Percentiles rank a stretch among this genome's conserved stretches.
Conservation (phyloP, 2,888 invertebrate genomes). For the Alviniconcha strummeri region DNA sequence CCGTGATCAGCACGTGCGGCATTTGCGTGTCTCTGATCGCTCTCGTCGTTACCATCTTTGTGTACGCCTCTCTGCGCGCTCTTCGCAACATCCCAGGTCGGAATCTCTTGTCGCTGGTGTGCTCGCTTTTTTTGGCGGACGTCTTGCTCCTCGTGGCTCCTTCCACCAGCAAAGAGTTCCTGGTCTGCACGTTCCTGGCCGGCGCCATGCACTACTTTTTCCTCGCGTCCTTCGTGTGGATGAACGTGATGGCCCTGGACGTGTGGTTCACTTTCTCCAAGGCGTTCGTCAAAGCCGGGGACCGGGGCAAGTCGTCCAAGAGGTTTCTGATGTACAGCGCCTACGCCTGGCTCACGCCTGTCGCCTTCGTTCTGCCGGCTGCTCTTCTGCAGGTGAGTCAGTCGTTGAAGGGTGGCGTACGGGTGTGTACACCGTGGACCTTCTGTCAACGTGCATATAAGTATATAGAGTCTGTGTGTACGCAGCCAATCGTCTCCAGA, state of each 20-base stretch:
- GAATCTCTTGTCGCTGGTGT: constrained; percentile 76
- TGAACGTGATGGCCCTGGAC: constrained; percentile 78
- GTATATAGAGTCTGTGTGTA: background rate
- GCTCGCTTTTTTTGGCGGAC: constrained; percentile 75
- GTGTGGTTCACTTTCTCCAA: constrained; percentile 76
- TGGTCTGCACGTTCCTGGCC: constrained; percentile 65
- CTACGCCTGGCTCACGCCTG: constrained; percentile 73
- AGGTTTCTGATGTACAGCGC: constrained; percentile 60
- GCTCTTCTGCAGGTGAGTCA: constrained; percentile 26
- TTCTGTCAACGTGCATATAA: too few relatives aligned
- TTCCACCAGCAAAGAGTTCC: constrained; percentile 18
- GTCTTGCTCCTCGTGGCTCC: constrained; percentile 75
- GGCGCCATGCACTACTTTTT: constrained; percentile 76
- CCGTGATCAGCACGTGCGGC: constrained; percentile 78
- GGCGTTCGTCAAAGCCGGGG: constrained; percentile 42
- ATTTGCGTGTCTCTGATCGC: constrained; percentile 78
- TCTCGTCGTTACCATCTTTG: constrained; percentile 74
- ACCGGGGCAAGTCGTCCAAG: constrained; percentile 43
- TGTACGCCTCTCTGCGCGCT: constrained; percentile 74
- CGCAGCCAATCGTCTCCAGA: background rate
- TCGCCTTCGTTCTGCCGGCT: constrained; percentile 59
- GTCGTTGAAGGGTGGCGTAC: too few relatives aligned
- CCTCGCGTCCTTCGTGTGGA: constrained; percentile 77
- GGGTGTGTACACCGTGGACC: too few relatives aligned
- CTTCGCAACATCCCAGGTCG: constrained; percentile 77